A percentile compares a stretch with the other conserved stretches of the same genome.
phyloP scores from a whole-genome alignment of 2,888 invertebrate genomes.

The Scrobipalpa atriplicella region DNA sequence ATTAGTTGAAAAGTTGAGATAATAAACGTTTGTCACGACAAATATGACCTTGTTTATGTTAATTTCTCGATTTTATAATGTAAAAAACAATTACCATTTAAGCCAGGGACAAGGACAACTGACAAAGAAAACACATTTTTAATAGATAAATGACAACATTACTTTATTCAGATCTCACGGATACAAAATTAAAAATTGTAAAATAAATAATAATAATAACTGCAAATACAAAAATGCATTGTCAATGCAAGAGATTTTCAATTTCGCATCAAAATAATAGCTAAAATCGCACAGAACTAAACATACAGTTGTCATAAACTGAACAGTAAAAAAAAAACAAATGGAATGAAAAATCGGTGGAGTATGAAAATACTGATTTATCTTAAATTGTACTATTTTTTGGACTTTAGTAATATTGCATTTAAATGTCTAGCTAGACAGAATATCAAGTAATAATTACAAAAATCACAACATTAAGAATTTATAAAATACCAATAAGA shows the following conservation, averaged over 20 bases:
- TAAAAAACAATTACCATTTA: too few species aligned
- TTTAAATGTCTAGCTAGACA: constrained; percentile 7
- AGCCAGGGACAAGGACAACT: too few species aligned
- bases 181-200: constrained; percentile 50
- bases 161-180: constrained; percentile 67
- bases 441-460: constrained; percentile 22
- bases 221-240: constrained; percentile 62
- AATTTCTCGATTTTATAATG: too few species aligned
- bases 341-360: constrained; percentile 64
- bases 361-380: constrained; percentile 55
- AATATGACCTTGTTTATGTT: too few species aligned
- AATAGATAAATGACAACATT: constrained; percentile 52
- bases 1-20: too few species aligned
- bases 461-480: constrained; percentile 27
- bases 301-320: constrained; percentile 34
- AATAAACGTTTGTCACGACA: too few species aligned
- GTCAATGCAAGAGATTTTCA: constrained; percentile 51
- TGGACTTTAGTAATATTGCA: constrained; percentile 28
- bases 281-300: constrained; percentile 56
- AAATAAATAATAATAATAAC: constrained; percentile 50
- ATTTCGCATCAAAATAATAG: constrained; percentile 26
- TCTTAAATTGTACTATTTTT: constrained; percentile 32
- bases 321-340: constrained; percentile 31
- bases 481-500: constrained; percentile 26
- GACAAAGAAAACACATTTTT: constrained; percentile 34